Evolutionary conservation across 2,797 vertebrate species (phyloP).

Genomic region (Phataginus tricuspis): DNA sequence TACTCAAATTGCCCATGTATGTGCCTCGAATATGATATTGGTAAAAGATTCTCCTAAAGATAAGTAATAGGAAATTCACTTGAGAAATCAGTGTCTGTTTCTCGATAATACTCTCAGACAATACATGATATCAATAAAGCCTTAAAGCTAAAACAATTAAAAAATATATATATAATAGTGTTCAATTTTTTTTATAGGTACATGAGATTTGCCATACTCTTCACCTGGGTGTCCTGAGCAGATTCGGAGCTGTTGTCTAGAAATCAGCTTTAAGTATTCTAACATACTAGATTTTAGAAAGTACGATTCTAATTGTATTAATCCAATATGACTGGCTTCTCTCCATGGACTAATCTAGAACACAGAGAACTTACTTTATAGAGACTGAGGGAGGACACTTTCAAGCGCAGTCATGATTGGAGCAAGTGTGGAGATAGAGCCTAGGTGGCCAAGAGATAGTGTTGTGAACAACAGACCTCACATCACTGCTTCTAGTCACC

Average conservation of each 20-base stretch:
- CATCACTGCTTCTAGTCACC: background rate
- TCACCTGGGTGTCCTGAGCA: background rate
- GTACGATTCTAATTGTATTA: background rate
- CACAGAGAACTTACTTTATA: background rate
- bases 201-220: background rate
- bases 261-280: background rate
- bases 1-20: background rate
- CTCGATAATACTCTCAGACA: background rate
- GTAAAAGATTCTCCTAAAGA: background rate
- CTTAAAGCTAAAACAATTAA: background rate
- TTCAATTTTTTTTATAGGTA: background rate
- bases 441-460: background rate
- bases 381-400: background rate
- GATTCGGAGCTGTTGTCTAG: background rate
- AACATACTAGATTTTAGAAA: background rate
- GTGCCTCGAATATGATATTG: background rate
- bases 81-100: background rate
- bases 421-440: background rate
- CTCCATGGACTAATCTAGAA: background rate
- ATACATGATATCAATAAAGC: background rate
- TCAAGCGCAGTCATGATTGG: background rate
- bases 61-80: background rate
- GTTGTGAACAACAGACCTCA: background rate
- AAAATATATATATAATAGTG: background rate
- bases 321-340: background rate